Evolutionary conservation across 2,113 vertebrate genomes (phyloP).

Genomic region (Ctenodactylus gundi): DNA sequence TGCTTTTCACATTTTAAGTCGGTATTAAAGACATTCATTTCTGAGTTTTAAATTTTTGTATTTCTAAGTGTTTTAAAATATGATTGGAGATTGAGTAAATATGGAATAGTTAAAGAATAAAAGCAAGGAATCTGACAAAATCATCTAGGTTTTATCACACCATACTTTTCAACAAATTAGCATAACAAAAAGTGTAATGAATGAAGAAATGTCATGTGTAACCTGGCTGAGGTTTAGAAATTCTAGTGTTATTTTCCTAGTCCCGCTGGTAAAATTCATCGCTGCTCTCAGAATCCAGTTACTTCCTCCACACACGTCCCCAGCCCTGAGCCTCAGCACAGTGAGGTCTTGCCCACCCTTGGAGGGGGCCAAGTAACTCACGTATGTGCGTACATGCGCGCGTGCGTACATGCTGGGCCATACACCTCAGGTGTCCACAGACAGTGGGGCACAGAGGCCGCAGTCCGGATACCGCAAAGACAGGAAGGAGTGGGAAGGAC

Average conservation of each 20-base stretch:
- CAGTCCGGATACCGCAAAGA: neutral
- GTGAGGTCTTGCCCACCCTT: neutral
- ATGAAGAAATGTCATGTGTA: neutral
- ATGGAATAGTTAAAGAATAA: neutral
- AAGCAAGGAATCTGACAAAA: slow-evolving; percentile 35
- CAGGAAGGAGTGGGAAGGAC: neutral
- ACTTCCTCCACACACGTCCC: neutral
- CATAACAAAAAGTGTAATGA: neutral
- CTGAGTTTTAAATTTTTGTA: slow-evolving; percentile 30
- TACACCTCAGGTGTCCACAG: neutral
- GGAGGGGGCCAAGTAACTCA: too few relatives aligned
- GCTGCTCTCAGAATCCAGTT: neutral
- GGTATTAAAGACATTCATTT: slow-evolving; percentile 7
- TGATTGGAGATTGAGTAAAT: neutral
- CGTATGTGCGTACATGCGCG: too few relatives aligned
- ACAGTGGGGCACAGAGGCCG: neutral
- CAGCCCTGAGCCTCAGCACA: neutral
- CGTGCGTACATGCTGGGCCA: neutral
- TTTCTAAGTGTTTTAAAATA: slow-evolving; percentile 16
- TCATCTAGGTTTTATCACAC: neutral
- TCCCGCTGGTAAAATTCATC: too few relatives aligned
- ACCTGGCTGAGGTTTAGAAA: neutral
- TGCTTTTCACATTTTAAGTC: neutral
- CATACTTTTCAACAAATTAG: neutral
- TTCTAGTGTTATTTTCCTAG: too few relatives aligned